Evolutionary conservation across 2,888 invertebrate genomes (phyloP).

Genomic region (Torymus texanus): DNA sequence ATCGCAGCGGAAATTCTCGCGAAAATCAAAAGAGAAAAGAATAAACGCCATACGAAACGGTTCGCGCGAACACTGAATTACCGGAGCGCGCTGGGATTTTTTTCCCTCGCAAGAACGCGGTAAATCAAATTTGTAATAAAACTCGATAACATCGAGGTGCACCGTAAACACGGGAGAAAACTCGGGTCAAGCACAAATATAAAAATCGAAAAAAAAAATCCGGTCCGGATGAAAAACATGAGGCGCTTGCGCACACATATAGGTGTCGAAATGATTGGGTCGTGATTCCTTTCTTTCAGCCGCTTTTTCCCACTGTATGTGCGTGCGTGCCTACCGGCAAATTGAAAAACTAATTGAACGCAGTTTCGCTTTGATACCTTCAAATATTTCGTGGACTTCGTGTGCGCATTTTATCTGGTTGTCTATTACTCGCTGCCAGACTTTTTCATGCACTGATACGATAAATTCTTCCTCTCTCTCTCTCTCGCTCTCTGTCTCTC

Average conservation of each 20-base stretch:
- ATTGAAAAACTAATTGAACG: slow-evolving; percentile 51
- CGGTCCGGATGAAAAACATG: too few relatives aligned
- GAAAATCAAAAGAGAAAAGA: too few relatives aligned
- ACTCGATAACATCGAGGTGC: too few relatives aligned
- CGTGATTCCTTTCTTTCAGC: slow-evolving; percentile 10
- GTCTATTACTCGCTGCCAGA: neutral
- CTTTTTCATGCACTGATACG: neutral
- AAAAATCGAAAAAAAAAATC: neutral
- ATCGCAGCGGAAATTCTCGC: too few relatives aligned
- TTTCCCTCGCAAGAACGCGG: too few relatives aligned
- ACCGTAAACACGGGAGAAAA: too few relatives aligned
- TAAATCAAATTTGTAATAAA: too few relatives aligned
- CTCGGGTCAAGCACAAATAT: neutral
- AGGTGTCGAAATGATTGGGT: slow-evolving; percentile 23
- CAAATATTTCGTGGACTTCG: neutral
- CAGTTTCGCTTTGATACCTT: slow-evolving; percentile 21
- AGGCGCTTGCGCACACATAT: too few relatives aligned
- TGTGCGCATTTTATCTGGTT: neutral
- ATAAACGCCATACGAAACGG: too few relatives aligned
- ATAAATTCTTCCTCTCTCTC: slow-evolving; percentile 6
- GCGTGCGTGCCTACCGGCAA: slow-evolving; percentile 9
- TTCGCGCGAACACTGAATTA: too few relatives aligned
- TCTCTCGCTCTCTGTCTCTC: too few relatives aligned
- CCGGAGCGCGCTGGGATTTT: too few relatives aligned
- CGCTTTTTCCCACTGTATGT: neutral